Evolutionary conservation across 2,797 vertebrate genomes (phyloP), one percentile per base, ranked within the genome.

Genomic region (Botia almorhae): DNA sequence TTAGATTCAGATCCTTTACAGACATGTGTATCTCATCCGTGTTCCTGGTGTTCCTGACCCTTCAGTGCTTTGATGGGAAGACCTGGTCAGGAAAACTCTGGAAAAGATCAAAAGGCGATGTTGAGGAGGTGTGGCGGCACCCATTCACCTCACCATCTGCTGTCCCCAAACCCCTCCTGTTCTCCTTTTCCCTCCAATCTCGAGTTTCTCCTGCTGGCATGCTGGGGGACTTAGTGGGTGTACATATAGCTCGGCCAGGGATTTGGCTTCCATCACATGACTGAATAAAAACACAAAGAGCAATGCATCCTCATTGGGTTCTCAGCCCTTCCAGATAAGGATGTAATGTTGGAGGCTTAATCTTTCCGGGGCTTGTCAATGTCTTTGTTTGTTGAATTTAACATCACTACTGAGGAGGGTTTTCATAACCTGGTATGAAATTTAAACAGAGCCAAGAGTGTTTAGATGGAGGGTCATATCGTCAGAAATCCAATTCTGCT

Each of bases 91-190:
- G 23, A 73, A 4, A 0, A 76, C 60, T 80, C 64, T 74, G 11
- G 33, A 72, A 48, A 33, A 84, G 78, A 80, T 87, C 79, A 85
- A 84, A 83, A 74, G 67, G 11, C 29, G 43, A 80, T 76, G 75
- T 64, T 75, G 69, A 74, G 64, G 58, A 60, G 69, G 64, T 73
- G 77, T 73, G 82, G 56, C 83, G 71, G 21, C 70, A 61, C 29
- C 80, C 50, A 80, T 82, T 63, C 46, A 74, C 61, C 69, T 85
- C 60, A 69, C 84, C 84, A 81, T 85, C 81, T 87, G 84, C 76
- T 56, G 21, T 56, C 12, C 21, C 73, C 63, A 43, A 39, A 53
- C 74, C 36, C 23, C 56, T 56, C 43, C 48, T 72, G 48, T 67
- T 70, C 48, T 68, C 48, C 46, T 77, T 71, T 43, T 43, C 72